phyloP scores from a whole-genome alignment of 2,797 vertebrate genomes.

The Cirrhinus molitorella region DNA sequence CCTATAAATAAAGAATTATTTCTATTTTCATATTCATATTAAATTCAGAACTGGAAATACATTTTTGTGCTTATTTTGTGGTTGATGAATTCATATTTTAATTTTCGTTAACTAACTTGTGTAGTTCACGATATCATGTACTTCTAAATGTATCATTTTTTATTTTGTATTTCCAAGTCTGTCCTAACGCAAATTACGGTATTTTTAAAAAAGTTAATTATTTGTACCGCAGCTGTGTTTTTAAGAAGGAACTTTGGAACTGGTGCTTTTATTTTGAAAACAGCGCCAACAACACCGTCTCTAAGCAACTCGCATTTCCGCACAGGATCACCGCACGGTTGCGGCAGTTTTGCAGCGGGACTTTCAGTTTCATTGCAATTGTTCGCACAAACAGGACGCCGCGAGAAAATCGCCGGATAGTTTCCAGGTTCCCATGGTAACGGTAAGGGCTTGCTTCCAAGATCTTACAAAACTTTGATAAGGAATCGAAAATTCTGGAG shows the following conservation, averaged over 20 bases:
- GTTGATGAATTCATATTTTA: not conserved
- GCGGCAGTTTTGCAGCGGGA: not conserved
- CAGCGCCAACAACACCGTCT: not conserved
- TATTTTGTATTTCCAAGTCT: not conserved
- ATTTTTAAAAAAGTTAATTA: not conserved
- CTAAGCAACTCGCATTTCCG: not conserved
- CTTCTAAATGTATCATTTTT: not conserved
- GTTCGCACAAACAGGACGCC: not conserved
- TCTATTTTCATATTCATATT: not conserved
- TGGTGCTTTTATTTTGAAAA: conserved; percentile 33
- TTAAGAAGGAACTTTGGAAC: not conserved
- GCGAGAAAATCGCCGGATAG: not conserved
- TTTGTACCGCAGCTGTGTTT: not conserved
- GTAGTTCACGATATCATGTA: not conserved
- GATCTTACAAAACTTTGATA: not conserved
- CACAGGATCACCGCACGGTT: not conserved
- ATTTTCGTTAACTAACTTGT: too few relatives aligned
- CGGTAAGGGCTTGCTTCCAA: conserved; percentile 27
- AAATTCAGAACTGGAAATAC: too few relatives aligned
- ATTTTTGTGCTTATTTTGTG: not conserved
- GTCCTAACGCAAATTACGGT: not conserved
- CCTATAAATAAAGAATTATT: not conserved
- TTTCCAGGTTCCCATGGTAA: conserved; percentile 21
- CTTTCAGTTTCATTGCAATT: not conserved
- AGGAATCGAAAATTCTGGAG: not conserved